A percentile compares a stretch with the other conserved stretches of the same genome.
Evolutionary conservation across 2,113 vertebrate species (phyloP).

Genomic region (Colossoma macropomum): DNA sequence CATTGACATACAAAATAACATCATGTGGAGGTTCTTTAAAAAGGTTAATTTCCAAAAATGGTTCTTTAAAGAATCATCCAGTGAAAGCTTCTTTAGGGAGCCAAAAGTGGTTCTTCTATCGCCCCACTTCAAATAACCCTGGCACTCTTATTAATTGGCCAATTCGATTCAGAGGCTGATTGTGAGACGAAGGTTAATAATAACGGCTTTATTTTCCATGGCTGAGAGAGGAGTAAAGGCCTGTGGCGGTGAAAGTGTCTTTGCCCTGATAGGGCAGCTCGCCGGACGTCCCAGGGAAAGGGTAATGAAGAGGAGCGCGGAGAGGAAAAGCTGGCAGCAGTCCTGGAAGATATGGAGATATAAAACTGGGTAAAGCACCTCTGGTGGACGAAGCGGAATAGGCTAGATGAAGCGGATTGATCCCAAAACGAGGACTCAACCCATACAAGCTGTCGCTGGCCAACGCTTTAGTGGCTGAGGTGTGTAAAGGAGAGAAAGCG

Average conservation of each 20-base stretch:
- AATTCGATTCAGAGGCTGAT: background rate
- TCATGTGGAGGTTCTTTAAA: too few species aligned
- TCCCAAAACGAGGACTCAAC: slow-evolving; percentile 37
- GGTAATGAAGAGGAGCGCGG: slow-evolving; percentile 17
- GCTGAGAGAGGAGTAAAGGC: slow-evolving; percentile 7
- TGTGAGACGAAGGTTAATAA: background rate
- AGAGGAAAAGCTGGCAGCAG: slow-evolving; percentile 28
- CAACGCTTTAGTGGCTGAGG: background rate
- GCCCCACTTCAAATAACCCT: background rate
- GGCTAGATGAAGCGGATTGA: slow-evolving; percentile 29
- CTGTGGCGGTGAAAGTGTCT: slow-evolving; percentile 5
- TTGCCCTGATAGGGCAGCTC: slow-evolving; percentile 35
- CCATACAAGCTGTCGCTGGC: slow-evolving; percentile 14
- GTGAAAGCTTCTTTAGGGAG: background rate
- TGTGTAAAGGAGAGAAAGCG: slow-evolving; percentile 25
- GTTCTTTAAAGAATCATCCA: background rate
- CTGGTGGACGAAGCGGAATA: slow-evolving; percentile 9
- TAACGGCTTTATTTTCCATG: slow-evolving; percentile 15
- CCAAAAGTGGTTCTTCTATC: background rate
- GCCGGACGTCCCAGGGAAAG: slow-evolving; percentile 7
- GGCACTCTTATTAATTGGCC: background rate
- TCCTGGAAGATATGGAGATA: slow-evolving; percentile 37
- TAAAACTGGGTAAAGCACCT: slow-evolving; percentile 20
- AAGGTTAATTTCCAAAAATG: too few species aligned
- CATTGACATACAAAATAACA: too few species aligned